Percentiles rank a stretch among this genome's conserved stretches.
phyloP scores from a whole-genome alignment of 2,888 invertebrate species.

The Matsumyia berberina region DNA sequence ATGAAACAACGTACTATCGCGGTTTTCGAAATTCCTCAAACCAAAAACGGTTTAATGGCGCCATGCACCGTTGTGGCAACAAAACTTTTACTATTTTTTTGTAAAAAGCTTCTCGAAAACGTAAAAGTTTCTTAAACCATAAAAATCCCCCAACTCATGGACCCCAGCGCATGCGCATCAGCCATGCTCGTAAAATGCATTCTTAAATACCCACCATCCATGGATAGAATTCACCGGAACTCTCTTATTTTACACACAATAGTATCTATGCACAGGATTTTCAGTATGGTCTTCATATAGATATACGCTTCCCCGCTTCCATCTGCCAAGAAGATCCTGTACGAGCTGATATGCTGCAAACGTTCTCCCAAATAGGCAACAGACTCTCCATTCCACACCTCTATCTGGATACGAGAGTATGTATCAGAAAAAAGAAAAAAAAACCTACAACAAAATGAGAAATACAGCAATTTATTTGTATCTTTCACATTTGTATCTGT shows the following conservation, averaged over 20 bases:
- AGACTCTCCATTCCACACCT: conserved; percentile 44
- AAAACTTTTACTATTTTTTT: conserved; percentile 43
- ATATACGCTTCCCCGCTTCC: conserved; percentile 7
- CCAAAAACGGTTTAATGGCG: not conserved
- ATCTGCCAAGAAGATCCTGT: conserved; percentile 29
- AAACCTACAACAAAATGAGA: conserved; percentile 16
- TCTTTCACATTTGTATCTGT: conserved; percentile 72
- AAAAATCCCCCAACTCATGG: not conserved
- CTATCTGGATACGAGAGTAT: too few species aligned
- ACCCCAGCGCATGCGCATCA: conserved; percentile 66
- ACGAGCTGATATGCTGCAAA: conserved; percentile 53
- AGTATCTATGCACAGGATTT: not conserved
- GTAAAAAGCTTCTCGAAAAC: conserved; percentile 38
- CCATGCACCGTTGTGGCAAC: not conserved
- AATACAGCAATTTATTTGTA: conserved; percentile 71
- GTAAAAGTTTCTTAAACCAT: conserved; percentile 40
- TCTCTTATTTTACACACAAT: conserved; percentile 45
- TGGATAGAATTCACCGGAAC: conserved; percentile 54
- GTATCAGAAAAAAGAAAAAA: conserved; percentile 24
- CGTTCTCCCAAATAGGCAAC: conserved; percentile 43
- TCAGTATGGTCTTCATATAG: not conserved
- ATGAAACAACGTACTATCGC: too few species aligned
- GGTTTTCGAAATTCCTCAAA: too few species aligned
- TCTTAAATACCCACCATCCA: conserved; percentile 40
- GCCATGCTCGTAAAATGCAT: conserved; percentile 65